A percentile compares a stretch with the other conserved stretches of the same genome.
Conservation (phyloP, 2,888 invertebrate species). For the Volucella zonaria region DNA sequence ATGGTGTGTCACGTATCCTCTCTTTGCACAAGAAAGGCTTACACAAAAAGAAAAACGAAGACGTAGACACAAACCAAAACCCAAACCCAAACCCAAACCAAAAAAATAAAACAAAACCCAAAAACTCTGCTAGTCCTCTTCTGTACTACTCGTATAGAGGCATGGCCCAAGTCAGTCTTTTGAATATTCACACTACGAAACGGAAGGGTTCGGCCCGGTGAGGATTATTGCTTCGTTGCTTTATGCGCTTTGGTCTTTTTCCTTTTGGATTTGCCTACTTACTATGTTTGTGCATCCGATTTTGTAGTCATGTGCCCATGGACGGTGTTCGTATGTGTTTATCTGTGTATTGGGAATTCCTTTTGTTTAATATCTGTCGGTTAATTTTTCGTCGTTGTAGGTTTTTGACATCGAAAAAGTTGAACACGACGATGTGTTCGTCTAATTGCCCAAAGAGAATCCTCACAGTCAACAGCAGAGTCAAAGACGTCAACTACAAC, state of each 20-base stretch:
- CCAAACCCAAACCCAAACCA: constrained; percentile 10
- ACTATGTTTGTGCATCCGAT: constrained; percentile 24
- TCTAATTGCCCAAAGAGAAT: constrained; percentile 64
- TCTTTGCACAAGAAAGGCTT: constrained; percentile 26
- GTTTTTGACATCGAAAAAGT: constrained; percentile 63
- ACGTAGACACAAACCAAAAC: constrained; percentile 3
- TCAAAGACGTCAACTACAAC: constrained; percentile 6
- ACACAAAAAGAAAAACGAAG: constrained; percentile 1
- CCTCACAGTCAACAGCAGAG: constrained; percentile 31
- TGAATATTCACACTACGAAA: constrained; percentile 49
- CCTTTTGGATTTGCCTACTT: constrained; percentile 57
- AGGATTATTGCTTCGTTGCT: constrained; percentile 49
- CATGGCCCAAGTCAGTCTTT: constrained; percentile 14
- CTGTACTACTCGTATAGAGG: too few species aligned
- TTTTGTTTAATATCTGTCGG: constrained; percentile 63
- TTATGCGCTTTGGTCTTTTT: constrained; percentile 17
- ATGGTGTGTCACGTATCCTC: constrained; percentile 61
- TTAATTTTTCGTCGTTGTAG: constrained; percentile 54
- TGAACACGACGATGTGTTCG: constrained; percentile 50
- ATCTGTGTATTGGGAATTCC: constrained; percentile 43
- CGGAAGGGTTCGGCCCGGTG: constrained; percentile 43
- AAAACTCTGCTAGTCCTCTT: constrained; percentile 29
- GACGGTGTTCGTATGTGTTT: not conserved
- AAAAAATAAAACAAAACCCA: constrained; percentile 20
- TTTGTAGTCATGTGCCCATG: constrained; percentile 1